These are phyloP conservation scores for Tympanuchus pallidicinctus DNA, from an alignment of 2,113 vertebrate genomes.

Conservation along the genomic window DNA sequence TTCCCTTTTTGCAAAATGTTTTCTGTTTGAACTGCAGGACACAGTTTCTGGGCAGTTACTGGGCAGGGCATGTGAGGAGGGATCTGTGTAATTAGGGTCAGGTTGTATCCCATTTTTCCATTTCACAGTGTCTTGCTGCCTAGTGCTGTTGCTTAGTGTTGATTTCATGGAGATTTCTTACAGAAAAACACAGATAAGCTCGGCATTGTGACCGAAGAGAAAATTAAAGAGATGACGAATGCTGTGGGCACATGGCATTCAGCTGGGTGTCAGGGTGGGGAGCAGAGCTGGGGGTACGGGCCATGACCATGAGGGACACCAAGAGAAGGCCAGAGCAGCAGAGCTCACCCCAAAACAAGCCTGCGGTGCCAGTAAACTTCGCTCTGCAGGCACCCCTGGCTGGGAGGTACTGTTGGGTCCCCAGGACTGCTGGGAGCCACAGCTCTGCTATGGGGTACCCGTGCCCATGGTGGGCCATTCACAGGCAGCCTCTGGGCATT, in stretches of 20 bases:
- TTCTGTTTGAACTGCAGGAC: constrained; percentile 3
- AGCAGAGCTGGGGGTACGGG: neutral
- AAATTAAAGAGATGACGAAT: neutral
- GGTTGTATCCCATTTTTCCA: neutral
- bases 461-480: neutral
- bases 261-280: neutral
- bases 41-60: neutral
- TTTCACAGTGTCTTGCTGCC: neutral
- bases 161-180: neutral
- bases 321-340: neutral
- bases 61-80: neutral
- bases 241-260: neutral
- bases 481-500: neutral
- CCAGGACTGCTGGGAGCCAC: neutral
- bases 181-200: neutral
- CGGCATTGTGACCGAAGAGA: neutral
- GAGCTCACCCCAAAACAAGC: neutral
- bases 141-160: neutral
- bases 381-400: neutral
- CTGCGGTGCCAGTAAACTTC: neutral
- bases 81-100: neutral
- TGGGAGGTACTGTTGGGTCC: neutral
- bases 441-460: rapidly evolving
- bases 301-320: neutral
- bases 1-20: neutral